Conservation (phyloP, 2,888 invertebrate genomes). For the Acleris literana region DNA sequence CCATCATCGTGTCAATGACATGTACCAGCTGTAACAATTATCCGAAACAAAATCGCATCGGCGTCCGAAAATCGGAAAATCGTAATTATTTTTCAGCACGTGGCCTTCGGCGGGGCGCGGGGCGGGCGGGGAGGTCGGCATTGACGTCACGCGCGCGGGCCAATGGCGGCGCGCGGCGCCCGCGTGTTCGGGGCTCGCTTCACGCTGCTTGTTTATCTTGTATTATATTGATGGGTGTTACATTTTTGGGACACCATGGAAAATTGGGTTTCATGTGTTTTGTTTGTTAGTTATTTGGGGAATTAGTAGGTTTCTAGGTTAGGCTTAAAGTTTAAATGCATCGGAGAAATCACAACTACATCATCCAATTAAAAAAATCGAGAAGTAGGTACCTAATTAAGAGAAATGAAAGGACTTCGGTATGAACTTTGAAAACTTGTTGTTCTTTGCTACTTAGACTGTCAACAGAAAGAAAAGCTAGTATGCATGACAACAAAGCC, state of each 20-base stretch:
- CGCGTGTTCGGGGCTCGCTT: slow-evolving; percentile 1
- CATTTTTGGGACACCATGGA: slow-evolving; percentile 1
- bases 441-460: no score
- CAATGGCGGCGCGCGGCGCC: slow-evolving; percentile 58
- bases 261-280: not conserved
- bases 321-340: not conserved
- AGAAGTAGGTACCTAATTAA: no score
- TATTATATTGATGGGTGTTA: not conserved
- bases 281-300: not conserved
- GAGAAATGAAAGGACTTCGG: no score
- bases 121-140: slow-evolving; percentile 70
- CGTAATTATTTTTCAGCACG: slow-evolving; percentile 76
- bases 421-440: no score
- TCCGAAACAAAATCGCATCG: slow-evolving; percentile 47
- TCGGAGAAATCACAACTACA: no score
- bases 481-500: no score
- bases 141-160: slow-evolving; percentile 77
- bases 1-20: no score
- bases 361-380: not conserved
- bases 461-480: no score
- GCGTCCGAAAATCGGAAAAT: slow-evolving; percentile 57
- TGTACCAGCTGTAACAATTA: slow-evolving; percentile 4
- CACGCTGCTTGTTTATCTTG: slow-evolving; percentile 17
- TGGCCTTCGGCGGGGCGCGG: slow-evolving; percentile 70
- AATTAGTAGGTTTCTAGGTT: not conserved